Conservation (phyloP, 2,797 vertebrate species). For the Enteromius viviparus region DNA sequence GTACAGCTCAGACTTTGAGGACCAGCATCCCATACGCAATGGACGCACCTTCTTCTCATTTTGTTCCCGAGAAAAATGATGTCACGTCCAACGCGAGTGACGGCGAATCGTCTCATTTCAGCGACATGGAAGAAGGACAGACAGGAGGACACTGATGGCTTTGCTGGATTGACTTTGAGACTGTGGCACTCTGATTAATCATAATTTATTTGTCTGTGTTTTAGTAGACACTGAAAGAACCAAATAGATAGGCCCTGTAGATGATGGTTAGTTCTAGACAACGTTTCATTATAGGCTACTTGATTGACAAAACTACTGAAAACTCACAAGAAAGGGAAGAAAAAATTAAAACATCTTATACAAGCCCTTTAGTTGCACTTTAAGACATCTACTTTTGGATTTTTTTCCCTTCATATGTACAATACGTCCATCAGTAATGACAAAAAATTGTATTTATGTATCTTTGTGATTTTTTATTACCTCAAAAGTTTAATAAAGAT, state of each 20-base stretch:
- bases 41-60: conserved; percentile 65
- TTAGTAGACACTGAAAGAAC: conserved; percentile 61
- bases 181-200: conserved; percentile 24
- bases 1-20: conserved; percentile 62
- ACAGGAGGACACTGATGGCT: conserved; percentile 64
- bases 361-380: conserved; percentile 76
- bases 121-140: conserved; percentile 77
- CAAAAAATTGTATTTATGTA: conserved; percentile 54
- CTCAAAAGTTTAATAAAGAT: conserved; percentile 54
- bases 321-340: background rate
- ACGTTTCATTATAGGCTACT: background rate
- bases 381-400: conserved; percentile 67
- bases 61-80: conserved; percentile 61
- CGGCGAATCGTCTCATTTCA: conserved; percentile 78
- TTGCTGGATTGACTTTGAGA: conserved; percentile 26
- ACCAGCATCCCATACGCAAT: conserved; percentile 49
- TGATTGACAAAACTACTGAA: background rate
- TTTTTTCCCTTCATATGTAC: conserved; percentile 39
- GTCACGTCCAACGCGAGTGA: conserved; percentile 73
- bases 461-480: conserved; percentile 33
- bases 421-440: conserved; percentile 34
- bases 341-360: background rate
- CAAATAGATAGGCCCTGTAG: conserved; percentile 56
- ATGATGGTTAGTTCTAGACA: conserved; percentile 31
- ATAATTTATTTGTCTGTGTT: conserved; percentile 59